Evolutionary conservation across 30 jellyfish, hydroid and myxozoan species (phyloP), one percentile per base, ranked within the genome.

Genomic region (Hydractinia symbiolongicarpus): DNA sequence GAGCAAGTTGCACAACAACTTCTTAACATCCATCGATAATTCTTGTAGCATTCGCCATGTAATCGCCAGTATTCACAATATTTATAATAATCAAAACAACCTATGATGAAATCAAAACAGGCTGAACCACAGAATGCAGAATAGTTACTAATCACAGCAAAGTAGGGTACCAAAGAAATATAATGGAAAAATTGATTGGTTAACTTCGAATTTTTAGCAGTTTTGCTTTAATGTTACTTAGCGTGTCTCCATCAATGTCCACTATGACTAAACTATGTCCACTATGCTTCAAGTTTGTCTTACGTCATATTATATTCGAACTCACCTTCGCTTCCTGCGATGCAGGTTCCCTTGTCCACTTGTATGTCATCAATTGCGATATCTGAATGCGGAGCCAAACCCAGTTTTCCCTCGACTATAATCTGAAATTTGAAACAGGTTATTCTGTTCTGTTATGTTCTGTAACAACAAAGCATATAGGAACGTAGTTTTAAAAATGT

Each of bases 281-380:
- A 30, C 1, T 30, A 30, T 30, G 44, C 44, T 30, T 30, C 44
- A 30, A 30, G 44, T 30, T 30, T 2, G 44, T 30, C 44, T 2
- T 30, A 30, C 44, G 44, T 2, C 44, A 30, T 30, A 30, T 30
- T 30, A 30, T 30, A 1, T 30, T 30, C 44, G 44, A 30, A 30
- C 44, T 30, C 44, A 81, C 96, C 96, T 81, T 76, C 92, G 7
- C 72, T 51, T 53, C 87, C 86, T 8, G 74, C 40, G 13, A 76
- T 15, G 75, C 96, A 89, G 11, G 68, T 62, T 3, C 95, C 91
- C 53, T 73, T 81, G 52, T 83, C 95, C 17, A 89, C 76, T 77
- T 61, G 84, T 15, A 89, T 67, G 64, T 89, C 96, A 58, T 89
- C 96, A 53, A 89, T 89, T 19, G 95, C 96, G 8, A 89, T 89